phyloP scores from a whole-genome alignment of 1,140 invertebrate species.

The Drosophila bocki region DNA sequence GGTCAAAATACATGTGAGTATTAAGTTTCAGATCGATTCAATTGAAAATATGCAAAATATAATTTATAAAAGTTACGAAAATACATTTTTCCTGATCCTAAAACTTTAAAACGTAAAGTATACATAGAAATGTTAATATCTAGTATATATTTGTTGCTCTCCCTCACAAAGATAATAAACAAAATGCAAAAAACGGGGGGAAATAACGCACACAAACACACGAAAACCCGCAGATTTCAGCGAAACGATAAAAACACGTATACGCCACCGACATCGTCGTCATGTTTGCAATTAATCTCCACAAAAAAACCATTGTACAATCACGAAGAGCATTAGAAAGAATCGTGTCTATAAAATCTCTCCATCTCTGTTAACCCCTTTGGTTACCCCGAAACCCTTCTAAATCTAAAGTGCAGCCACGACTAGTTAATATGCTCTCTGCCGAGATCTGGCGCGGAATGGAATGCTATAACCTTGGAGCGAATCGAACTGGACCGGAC shows the following conservation, averaged over 20 bases:
- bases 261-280: slow-evolving; percentile 9
- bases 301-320: neutral
- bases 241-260: slow-evolving; percentile 31
- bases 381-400: neutral
- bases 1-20: neutral
- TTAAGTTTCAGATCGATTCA: neutral
- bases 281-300: slow-evolving; percentile 18
- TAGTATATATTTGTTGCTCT: slow-evolving; percentile 1
- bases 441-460: slow-evolving; percentile 17
- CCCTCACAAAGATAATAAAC: slow-evolving; percentile 5
- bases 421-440: slow-evolving; percentile 6
- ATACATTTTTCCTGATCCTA: neutral
- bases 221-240: slow-evolving; percentile 2
- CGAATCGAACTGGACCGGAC: slow-evolving; percentile 28
- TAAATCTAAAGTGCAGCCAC: slow-evolving; percentile 3
- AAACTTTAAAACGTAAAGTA: neutral
- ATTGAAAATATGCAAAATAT: neutral
- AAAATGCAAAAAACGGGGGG: neutral
- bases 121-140: neutral
- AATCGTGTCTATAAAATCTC: neutral
- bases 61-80: neutral
- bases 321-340: slow-evolving; percentile 11
- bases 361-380: slow-evolving; percentile 1
- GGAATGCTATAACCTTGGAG: slow-evolving; percentile 26
- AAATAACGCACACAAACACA: slow-evolving; percentile 9